phyloP scores from a whole-genome alignment of 2,797 vertebrate species.

The Urocyon cinereoargenteus region DNA sequence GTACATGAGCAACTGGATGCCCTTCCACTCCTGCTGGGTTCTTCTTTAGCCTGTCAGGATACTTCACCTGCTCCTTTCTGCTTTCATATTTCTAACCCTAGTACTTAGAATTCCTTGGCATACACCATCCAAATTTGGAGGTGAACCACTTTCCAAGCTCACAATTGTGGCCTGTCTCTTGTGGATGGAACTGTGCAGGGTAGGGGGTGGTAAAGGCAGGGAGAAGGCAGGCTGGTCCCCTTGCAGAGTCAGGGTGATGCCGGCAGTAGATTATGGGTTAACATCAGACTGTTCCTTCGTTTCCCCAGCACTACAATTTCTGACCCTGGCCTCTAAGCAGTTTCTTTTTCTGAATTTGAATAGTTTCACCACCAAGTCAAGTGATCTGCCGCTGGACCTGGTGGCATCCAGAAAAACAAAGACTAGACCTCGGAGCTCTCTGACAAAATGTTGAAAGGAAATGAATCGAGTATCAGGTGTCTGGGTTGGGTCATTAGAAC shows the following conservation, averaged over 20 bases:
- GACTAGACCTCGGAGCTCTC: neutral
- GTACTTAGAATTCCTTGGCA: neutral
- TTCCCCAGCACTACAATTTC: neutral
- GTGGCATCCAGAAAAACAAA: conserved; percentile 24
- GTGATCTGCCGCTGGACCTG: neutral
- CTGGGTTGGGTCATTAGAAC: neutral
- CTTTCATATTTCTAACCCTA: conserved; percentile 16
- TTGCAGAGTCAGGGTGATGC: neutral
- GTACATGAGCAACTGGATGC: neutral
- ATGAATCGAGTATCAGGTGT: neutral
- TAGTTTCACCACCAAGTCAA: neutral
- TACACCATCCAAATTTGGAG: neutral
- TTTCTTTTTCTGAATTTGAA: conserved; percentile 40
- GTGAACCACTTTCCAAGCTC: neutral
- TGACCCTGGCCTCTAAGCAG: neutral
- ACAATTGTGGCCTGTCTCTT: neutral
- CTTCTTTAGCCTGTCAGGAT: neutral
- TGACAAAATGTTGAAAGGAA: neutral
- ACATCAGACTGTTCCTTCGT: neutral
- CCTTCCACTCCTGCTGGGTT: neutral
- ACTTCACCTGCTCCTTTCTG: neutral
- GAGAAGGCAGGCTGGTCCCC: neutral
- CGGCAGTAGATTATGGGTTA: neutral
- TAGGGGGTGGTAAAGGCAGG: neutral
- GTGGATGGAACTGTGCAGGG: neutral